Base-by-base conservation (phyloP, 2,113 vertebrate genomes). In the Toxotes chatareus region DNA sequence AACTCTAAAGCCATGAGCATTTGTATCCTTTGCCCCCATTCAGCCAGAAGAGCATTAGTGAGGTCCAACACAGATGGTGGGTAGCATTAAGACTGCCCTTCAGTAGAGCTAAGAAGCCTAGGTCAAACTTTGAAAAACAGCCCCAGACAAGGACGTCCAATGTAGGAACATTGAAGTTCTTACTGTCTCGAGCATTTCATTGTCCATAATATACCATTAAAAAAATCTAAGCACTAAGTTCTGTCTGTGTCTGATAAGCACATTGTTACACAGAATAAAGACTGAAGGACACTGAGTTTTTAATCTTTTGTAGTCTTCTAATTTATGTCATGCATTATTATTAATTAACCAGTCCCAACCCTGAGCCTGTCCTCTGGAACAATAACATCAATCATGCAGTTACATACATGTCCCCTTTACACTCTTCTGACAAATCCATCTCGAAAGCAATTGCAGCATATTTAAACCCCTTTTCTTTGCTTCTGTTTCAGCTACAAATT, bases 331-430 rank as follows among this genome's bases (percentile, higher is more conserved):
- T 72, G n/a, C 36, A 51, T 60, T 53, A 36, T 77, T 57, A 46
- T 71, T 63, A 53, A 81, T 77, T 61, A 75, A 76, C 31, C 16
- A 36, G 14, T 19, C 23, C 16, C 19, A 51, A 63, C 34, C 16
- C 55, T 5, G 61, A 80, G 31, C n/a, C 57, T 67, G 74, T 49
- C 71, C 61, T 63, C 27, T 34, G 21, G 8, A 46, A 31, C 60
- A 32, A 64, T 17, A 10, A 44, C 46, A 10, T 47, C 11, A 31
- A 34, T 66, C 74, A 55, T 65, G 56, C 34, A 23, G 51, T n/a
- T 76, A 55, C 38, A 16, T 57, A 44, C 3, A 4, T 23, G 63
- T 67, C 42, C 68, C 4, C 53, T 57, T 68, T 62, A 27, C 61
- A 8, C 44, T 67, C 9, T 21, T 62, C 27, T 61, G 40, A 32